Conservation (phyloP, 1,140 invertebrate species). For the Drosophila simulans region DNA sequence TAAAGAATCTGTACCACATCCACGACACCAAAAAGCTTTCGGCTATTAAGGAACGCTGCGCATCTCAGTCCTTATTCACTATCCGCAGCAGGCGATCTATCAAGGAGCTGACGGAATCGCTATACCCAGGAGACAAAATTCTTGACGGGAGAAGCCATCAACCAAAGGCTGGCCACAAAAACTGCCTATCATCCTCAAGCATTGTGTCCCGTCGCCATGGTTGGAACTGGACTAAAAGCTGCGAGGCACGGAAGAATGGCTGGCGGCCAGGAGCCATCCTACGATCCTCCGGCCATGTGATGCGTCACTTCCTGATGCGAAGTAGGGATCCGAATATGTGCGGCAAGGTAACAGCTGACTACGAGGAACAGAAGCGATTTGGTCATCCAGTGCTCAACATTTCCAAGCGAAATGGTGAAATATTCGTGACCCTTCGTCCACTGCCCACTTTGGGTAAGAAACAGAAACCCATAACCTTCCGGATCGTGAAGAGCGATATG, state of each 20-base stretch:
- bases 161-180: constrained; percentile 34
- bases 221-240: constrained; percentile 63
- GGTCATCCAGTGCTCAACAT: constrained; percentile 51
- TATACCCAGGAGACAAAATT: neutral
- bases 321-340: constrained; percentile 22
- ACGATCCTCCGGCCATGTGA: constrained; percentile 59
- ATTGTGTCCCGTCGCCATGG: constrained; percentile 63
- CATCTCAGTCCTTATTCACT: constrained; percentile 2
- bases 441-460: constrained; percentile 22
- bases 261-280: constrained; percentile 73
- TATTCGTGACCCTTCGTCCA: constrained; percentile 64
- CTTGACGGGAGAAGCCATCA: neutral
- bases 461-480: constrained; percentile 73
- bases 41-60: constrained; percentile 19
- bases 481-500: constrained; percentile 65
- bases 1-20: constrained; percentile 63
- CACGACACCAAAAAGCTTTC: constrained; percentile 39
- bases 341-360: neutral
- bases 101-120: neutral
- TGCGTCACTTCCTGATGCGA: constrained; percentile 63
- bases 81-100: neutral
- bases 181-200: constrained; percentile 24
- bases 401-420: constrained; percentile 70
- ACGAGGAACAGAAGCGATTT: neutral
- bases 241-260: constrained; percentile 38